Evolutionary conservation across 2,888 invertebrate genomes (phyloP), one percentile per base, ranked within the genome.

Genomic region (Lochmaea capreae): DNA sequence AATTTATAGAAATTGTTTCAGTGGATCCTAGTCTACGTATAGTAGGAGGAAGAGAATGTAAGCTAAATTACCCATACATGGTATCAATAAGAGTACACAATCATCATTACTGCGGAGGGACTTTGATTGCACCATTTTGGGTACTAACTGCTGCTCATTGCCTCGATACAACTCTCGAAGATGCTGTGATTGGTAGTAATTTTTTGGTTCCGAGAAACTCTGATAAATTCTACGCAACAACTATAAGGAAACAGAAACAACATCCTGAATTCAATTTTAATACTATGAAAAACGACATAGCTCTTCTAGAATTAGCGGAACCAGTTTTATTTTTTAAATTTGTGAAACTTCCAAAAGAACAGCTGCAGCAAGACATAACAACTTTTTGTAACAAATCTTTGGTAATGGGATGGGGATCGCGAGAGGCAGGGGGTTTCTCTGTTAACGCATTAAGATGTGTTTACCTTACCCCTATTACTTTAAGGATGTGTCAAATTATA

Each of bases 71-170:
- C 54, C 73, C 73, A 3, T 73, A 68, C 66, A 75, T 75, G 65
- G 72, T 73, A 33, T 73, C 75, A 1, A 46, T 75, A 42, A 11
- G 5, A 58, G 26, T 18, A 14, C 65, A 71, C 61, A 65, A 75
- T 26, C 58, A 68, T 3, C 77, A 77, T 61, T 59, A 46, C 18
- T 76, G 76, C 59, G 76, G 74, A 3, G 76, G 72, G 22, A 70
- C 74, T 5, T 16, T 76, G 9, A 72, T 76, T 22, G 61, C 72
- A n/a, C 54, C 76, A 42, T 39, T 61, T 9, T 76, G 76, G 76
- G 61, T 74, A 16, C 22, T 76, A 3, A 72, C 76, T 11, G 76
- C 76, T 18, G 74, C 74, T n/a, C 76, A 76, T 71, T 76, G 76
- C 42, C 43, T 59, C 12, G 3, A 16, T 5, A n/a, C 5, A 39